Conservation (phyloP, 2,797 vertebrate species). For the Liasis olivaceus region DNA sequence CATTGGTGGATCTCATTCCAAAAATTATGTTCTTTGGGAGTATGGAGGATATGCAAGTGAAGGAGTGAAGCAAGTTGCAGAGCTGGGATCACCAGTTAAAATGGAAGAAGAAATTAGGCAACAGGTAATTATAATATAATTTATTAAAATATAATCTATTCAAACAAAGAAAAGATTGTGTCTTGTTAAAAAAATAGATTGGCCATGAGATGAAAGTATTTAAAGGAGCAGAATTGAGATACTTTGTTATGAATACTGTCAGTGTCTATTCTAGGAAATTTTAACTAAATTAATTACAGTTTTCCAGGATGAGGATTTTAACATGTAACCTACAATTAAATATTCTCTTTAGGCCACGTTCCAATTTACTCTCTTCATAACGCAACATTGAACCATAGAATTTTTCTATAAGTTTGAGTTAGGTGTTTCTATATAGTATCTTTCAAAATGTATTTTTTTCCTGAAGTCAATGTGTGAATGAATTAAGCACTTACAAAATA, state of each 20-base stretch:
- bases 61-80: constrained; percentile 93
- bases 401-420: not conserved
- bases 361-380: not conserved
- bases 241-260: not conserved
- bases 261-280: not conserved
- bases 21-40: constrained; percentile 95
- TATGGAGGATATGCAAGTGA: constrained; percentile 92
- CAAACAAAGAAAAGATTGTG: not conserved
- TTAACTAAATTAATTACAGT: not conserved
- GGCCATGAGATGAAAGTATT: not conserved
- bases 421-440: not conserved
- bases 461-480: not conserved
- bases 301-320: constrained; percentile 19
- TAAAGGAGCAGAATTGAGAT: not conserved
- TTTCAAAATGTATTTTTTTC: not conserved
- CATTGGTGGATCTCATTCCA: constrained; percentile 95
- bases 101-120: constrained; percentile 99
- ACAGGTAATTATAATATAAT: constrained; percentile 79
- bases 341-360: not conserved
- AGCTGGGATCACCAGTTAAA: constrained; percentile 94
- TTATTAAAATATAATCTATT: not conserved
- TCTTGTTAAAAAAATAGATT: not conserved
- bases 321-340: constrained; percentile 4
- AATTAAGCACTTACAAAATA: not conserved
- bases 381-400: not conserved